These are phyloP conservation scores for Shinisaurus crocodilurus DNA, from an alignment of 2,113 vertebrate species.

Conservation along the genomic window DNA sequence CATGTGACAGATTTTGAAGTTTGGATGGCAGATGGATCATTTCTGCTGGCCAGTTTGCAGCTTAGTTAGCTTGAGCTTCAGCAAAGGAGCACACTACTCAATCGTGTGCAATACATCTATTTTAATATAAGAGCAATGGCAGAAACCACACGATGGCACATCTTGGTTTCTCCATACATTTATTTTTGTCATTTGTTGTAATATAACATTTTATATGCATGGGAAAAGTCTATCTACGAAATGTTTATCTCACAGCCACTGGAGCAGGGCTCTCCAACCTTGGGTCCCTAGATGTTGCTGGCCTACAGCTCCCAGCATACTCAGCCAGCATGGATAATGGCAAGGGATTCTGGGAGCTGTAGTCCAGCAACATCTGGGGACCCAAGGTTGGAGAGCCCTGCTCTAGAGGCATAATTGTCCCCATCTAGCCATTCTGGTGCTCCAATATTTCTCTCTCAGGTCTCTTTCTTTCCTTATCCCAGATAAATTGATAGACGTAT, in stretches of 20 bases:
- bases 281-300: too few species aligned
- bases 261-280: too few species aligned
- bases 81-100: not conserved
- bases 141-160: not conserved
- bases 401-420: conserved; percentile 1
- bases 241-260: not conserved
- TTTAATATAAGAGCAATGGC: not conserved
- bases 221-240: not conserved
- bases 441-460: conserved; percentile 15
- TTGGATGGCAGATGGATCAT: conserved; percentile 25
- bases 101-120: not conserved
- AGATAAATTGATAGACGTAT: conserved; percentile 32
- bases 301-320: too few species aligned
- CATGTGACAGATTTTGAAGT: conserved; percentile 53
- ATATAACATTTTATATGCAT: not conserved
- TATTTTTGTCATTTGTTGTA: not conserved
- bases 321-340: too few species aligned
- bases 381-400: too few species aligned
- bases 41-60: conserved; percentile 42
- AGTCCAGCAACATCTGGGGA: too few species aligned
- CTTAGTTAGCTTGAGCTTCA: conserved; percentile 36
- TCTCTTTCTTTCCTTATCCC: not conserved
- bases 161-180: conserved; percentile 22
- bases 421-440: conserved; percentile 11
- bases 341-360: too few species aligned